Conservation (phyloP, 2,888 invertebrate species). For the Idaea dimidiata region DNA sequence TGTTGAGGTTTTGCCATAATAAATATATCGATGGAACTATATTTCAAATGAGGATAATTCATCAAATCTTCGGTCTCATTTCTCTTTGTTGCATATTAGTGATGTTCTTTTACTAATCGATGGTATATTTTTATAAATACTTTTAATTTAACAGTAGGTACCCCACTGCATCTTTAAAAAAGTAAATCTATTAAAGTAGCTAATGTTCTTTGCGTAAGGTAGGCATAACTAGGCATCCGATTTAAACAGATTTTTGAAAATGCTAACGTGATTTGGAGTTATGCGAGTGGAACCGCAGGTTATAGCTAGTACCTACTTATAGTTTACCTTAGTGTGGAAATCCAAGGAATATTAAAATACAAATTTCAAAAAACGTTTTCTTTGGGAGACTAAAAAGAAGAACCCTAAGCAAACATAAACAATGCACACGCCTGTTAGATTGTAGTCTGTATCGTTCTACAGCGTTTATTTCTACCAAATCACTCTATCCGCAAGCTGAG, state of each 20-base stretch:
- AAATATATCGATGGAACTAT: conserved; percentile 61
- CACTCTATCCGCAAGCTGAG: no score
- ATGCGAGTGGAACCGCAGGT: no score
- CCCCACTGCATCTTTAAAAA: no score
- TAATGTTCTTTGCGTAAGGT: no score
- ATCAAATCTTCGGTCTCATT: conserved; percentile 69
- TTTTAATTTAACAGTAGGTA: no score
- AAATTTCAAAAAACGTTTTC: background rate
- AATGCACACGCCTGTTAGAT: background rate
- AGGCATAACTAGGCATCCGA: no score
- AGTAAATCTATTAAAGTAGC: no score
- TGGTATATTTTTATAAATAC: background rate
- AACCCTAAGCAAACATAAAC: background rate
- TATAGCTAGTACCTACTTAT: no score
- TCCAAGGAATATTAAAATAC: background rate
- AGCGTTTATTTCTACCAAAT: no score
- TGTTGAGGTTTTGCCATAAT: conserved; percentile 36
- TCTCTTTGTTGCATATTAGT: conserved; percentile 51
- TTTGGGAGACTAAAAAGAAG: background rate
- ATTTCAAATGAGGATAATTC: conserved; percentile 61
- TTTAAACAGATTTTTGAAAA: no score
- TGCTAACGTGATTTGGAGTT: no score
- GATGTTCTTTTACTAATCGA: conserved; percentile 25
- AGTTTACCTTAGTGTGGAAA: no score
- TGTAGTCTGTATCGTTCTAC: background rate